Evolutionary conservation across 2,113 vertebrate genomes (phyloP), one percentile per base, ranked within the genome.

Genomic region (Lichenostomus cassidix): DNA sequence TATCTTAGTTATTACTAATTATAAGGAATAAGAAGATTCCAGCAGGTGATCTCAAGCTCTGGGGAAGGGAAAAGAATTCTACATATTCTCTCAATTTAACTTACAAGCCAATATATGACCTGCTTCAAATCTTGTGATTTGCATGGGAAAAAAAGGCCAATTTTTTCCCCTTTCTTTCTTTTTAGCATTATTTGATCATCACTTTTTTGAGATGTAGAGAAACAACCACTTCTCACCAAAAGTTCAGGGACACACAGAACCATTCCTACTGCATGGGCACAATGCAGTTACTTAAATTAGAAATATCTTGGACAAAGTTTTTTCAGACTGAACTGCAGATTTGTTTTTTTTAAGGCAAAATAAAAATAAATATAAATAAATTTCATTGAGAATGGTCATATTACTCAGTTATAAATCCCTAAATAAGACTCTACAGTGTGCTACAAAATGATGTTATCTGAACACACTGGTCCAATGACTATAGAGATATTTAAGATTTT

Each of bases 61-160:
- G 65, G 11, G 6, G 5, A 64, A 69, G 7, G 6, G 7, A 17
- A 59, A 89, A 67, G 47, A 7, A 4, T 68, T 31, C n/a, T 37
- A 47, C 47, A 46, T 1, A 17, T 35, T 11, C 11, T 63, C 63
- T 50, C 24, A 59, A 4, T 50, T 42, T 63, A 31, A 65, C 13
- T 67, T 44, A 6, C 0, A 2, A 9, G 4, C 3, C 18, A 29
- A 20, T 37, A 4, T 5, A 62, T 6, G 1, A 13, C 1, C 7
- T 10, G 1, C 5, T 81, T 49, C 18, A 75, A 76, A 63, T 75
- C 12, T 42, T 75, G 3, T 28, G 23, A 83, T 67, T 67, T 28
- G 2, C 11, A 29, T 1, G 4, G 5, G 1, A 67, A 44, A 7
- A 71, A 46, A 74, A 39, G 3, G 0, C 6, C 17, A 6, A 7